Conservation (phyloP, 2,113 vertebrate genomes). For the Gasterosteus aculeatus region DNA sequence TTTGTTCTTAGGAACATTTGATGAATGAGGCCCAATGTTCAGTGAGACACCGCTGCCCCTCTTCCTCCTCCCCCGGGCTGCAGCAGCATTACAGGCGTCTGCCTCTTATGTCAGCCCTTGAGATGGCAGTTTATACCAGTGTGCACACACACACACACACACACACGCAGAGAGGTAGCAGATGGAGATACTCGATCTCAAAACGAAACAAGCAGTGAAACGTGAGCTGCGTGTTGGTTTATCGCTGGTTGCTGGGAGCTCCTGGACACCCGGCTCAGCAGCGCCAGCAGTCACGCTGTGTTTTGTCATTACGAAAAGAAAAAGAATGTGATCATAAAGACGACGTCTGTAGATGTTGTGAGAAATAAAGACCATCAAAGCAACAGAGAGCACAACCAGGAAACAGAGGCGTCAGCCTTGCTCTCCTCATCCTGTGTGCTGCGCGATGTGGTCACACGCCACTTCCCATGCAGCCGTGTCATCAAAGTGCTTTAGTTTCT, state of each 20-base stretch:
- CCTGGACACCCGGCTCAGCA: neutral
- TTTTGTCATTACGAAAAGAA: neutral
- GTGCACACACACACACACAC: constrained; percentile 8
- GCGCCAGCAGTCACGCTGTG: neutral
- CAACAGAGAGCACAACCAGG: constrained; percentile 17
- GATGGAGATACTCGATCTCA: constrained; percentile 64
- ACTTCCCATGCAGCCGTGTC: neutral
- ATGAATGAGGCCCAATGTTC: too few relatives aligned
- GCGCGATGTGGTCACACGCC: neutral
- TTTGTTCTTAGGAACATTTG: too few relatives aligned
- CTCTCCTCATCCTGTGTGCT: constrained; percentile 17
- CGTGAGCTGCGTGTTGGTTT: constrained; percentile 39
- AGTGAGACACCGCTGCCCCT: too few relatives aligned
- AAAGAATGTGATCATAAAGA: neutral
- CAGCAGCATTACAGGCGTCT: constrained; percentile 55
- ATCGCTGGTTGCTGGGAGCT: constrained; percentile 21
- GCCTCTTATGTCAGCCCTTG: constrained; percentile 31
- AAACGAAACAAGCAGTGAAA: constrained; percentile 34
- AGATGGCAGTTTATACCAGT: constrained; percentile 37
- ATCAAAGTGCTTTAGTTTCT: too few relatives aligned
- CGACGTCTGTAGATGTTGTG: neutral
- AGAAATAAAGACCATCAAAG: neutral
- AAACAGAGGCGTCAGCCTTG: constrained; percentile 21
- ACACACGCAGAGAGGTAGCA: constrained; percentile 36
- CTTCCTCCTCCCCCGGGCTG: constrained; percentile 4